Conservation (phyloP, 2,888 invertebrate genomes). For the Drosophila subsilvestris region DNA sequence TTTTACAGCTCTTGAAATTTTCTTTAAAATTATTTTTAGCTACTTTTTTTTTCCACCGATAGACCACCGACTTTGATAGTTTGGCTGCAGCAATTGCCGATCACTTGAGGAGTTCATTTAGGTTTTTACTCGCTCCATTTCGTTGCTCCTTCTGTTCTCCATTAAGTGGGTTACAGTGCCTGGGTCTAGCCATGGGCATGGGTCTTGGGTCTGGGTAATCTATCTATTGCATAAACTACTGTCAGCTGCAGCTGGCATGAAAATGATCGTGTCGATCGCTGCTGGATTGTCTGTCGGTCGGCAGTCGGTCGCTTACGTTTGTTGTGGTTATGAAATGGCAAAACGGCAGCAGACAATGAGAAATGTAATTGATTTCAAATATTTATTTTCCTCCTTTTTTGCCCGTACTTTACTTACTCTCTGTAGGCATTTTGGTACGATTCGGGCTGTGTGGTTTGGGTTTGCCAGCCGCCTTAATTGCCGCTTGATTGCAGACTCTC, state of each 20-base stretch:
- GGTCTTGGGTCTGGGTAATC: slow-evolving; percentile 12
- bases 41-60: background rate
- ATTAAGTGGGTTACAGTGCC: slow-evolving; percentile 30
- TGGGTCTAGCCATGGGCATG: background rate
- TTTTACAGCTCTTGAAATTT: background rate
- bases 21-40: background rate
- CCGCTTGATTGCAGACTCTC: slow-evolving; percentile 69
- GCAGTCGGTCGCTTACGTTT: slow-evolving; percentile 42
- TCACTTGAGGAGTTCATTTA: slow-evolving; percentile 12
- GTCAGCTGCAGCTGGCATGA: slow-evolving; percentile 39
- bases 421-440: slow-evolving; percentile 51
- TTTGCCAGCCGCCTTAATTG: slow-evolving; percentile 55
- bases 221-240: slow-evolving; percentile 45
- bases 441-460: background rate
- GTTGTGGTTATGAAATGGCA: slow-evolving; percentile 76
- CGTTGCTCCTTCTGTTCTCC: background rate
- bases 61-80: background rate
- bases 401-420: slow-evolving; percentile 37
- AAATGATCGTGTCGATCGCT: slow-evolving; percentile 29
- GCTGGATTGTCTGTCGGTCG: slow-evolving; percentile 24
- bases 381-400: slow-evolving; percentile 54
- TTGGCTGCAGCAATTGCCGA: background rate
- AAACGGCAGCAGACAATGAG: slow-evolving; percentile 57
- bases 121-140: background rate
- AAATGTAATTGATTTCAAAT: slow-evolving; percentile 75